Percentiles rank a stretch among this genome's conserved stretches.
Conservation (phyloP, 2,797 vertebrate species). For the Chaetodon trifasciatus region DNA sequence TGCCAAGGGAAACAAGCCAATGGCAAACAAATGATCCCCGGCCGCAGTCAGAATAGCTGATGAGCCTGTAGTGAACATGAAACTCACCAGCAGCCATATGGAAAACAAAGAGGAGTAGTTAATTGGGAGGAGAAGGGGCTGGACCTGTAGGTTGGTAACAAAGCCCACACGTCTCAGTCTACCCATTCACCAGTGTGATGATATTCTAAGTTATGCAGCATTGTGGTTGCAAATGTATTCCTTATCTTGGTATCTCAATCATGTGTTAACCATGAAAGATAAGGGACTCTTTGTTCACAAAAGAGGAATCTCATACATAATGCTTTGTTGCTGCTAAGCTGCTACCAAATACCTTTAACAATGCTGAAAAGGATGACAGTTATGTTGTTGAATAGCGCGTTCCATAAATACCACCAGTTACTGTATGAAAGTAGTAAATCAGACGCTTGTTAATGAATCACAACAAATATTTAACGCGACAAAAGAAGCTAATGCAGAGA, state of each 20-base stretch:
- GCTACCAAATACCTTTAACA: slow-evolving; percentile 20
- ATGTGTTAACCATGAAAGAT: slow-evolving; percentile 34
- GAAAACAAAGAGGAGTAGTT: slow-evolving; percentile 50
- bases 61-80: slow-evolving; percentile 62
- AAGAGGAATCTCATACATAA: slow-evolving; percentile 26
- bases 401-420: slow-evolving; percentile 42
- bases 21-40: slow-evolving; percentile 73
- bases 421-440: slow-evolving; percentile 39
- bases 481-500: neutral
- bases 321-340: slow-evolving; percentile 35
- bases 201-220: slow-evolving; percentile 52
- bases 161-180: neutral
- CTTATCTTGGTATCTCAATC: slow-evolving; percentile 14
- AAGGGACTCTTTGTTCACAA: slow-evolving; percentile 55
- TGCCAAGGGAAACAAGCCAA: slow-evolving; percentile 70
- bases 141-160: slow-evolving; percentile 18
- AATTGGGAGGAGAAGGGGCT: neutral
- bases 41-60: slow-evolving; percentile 66
- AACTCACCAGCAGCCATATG: slow-evolving; percentile 65
- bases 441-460: neutral
- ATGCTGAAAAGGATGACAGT: slow-evolving; percentile 21
- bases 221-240: slow-evolving; percentile 58
- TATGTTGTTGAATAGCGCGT: slow-evolving; percentile 24
- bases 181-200: neutral
- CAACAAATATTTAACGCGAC: neutral